These are phyloP conservation scores for Sapayoa aenigma DNA, from an alignment of 2,113 vertebrate species.

Conservation along the genomic window DNA sequence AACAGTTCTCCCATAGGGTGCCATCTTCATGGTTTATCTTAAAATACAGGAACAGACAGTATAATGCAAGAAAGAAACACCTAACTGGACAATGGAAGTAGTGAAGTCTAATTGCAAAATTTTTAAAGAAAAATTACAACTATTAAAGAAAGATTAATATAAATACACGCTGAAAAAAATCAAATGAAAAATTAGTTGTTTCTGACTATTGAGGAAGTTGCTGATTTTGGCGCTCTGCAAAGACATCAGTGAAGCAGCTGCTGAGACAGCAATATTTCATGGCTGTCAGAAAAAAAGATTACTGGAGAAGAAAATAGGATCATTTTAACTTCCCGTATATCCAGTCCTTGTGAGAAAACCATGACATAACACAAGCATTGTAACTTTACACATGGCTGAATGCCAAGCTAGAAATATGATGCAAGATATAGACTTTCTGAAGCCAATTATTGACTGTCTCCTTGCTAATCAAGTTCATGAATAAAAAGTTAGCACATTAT, in stretches of 20 bases:
- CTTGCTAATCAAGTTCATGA: background rate
- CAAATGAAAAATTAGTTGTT: background rate
- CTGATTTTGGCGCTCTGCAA: background rate
- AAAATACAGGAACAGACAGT: background rate
- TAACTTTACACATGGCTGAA: background rate
- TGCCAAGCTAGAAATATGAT: background rate
- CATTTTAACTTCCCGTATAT: background rate
- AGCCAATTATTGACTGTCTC: background rate
- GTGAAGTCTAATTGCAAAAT: background rate
- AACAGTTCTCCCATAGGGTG: background rate
- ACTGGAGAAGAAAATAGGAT: background rate
- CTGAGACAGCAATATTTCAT: background rate
- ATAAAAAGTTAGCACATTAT: background rate
- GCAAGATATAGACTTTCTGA: slow-evolving; percentile 2
- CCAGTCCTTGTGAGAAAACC: background rate
- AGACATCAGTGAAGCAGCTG: background rate
- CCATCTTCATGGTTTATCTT: background rate
- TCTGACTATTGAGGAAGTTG: background rate
- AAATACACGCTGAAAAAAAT: background rate
- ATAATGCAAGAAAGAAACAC: background rate
- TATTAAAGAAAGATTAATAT: background rate
- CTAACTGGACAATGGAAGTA: background rate
- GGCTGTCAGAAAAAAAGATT: background rate
- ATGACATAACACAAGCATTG: background rate
- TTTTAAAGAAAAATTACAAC: background rate